Base-by-base conservation (phyloP, 2,113 vertebrate species). In the Pipra filicauda region DNA sequence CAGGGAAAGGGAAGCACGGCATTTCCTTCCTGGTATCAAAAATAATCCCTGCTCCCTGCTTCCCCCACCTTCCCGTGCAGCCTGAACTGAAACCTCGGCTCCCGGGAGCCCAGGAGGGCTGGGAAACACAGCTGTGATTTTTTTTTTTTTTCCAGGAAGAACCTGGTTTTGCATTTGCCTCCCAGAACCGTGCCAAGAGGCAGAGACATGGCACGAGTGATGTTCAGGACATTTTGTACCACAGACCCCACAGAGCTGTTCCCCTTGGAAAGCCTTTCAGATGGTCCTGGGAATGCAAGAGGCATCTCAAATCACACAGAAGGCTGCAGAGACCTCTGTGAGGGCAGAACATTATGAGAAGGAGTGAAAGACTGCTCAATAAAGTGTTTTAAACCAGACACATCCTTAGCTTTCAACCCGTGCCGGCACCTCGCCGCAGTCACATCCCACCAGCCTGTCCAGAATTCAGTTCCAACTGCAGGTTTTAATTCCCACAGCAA, bases 21-120 rank as follows among this genome's bases (percentile, higher is more conserved):
- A 1, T 23, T 95, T 95, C 95, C 88, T 96, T 96, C 76, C 91
- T 26, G 0, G 49, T 85, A 84, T 54, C 64, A 76, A 83, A 92
- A 95, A 93, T 69, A 94, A 88, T 28, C 85, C 86, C 59, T 1
- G 13, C 58, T 92, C 85, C 59, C 35, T 5, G 9, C 64, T 64
- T 69, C 62, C 82, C 64, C 77, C 92, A 41, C 43, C 74, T 78
- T 33, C 33, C 71, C 3, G 3, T 4, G 8, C 57, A 30, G 70
- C 74, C 82, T 67, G 22, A 79, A 41, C 21, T 1, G 0, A 94
- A 81, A 65, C 24, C 71, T 30, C 4, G 2, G 62, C 69, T 70
- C 44, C 80, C 20, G 28, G 46, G 21, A 77, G 55, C n/a, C 49
- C 1, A 1, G 17, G 22, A 67, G 18, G 11, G 37, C 37, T 71